A percentile compares a stretch with the other conserved stretches of the same genome.
phyloP scores from a whole-genome alignment of 1,140 invertebrate species.

The Lordiphosa stackelbergi region DNA sequence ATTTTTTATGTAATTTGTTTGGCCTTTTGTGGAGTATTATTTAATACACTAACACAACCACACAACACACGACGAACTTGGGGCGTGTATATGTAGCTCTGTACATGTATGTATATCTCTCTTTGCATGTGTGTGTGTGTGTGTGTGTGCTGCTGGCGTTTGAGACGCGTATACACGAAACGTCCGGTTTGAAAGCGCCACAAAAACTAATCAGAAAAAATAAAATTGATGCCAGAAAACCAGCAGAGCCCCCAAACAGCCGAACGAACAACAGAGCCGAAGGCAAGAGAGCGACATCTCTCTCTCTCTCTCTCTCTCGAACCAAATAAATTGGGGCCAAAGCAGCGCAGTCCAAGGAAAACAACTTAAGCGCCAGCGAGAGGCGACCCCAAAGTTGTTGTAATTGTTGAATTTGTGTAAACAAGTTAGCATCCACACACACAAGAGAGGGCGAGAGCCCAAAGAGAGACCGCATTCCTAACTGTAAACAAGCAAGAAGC shows the following conservation, averaged over 20 bases:
- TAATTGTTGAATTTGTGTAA: conserved; percentile 56
- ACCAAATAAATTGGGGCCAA: conserved; percentile 59
- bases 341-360: conserved; percentile 67
- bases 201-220: conserved; percentile 65
- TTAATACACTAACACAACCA: conserved; percentile 48
- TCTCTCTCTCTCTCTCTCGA: too few species aligned
- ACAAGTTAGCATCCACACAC: conserved; percentile 20
- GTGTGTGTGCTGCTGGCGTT: conserved; percentile 1
- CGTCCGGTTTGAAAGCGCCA: conserved; percentile 64
- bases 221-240: conserved; percentile 25
- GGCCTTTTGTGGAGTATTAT: conserved; percentile 72
- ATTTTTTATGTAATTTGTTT: conserved; percentile 57
- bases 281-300: conserved; percentile 13
- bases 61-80: conserved; percentile 30
- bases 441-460: conserved; percentile 14
- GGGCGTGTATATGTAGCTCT: conserved; percentile 21
- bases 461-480: conserved; percentile 65
- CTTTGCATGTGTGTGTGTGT: conserved; percentile 24
- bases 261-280: conserved; percentile 6
- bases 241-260: conserved; percentile 1
- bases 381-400: conserved; percentile 22
- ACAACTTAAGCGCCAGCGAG: conserved; percentile 47
- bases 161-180: conserved; percentile 46
- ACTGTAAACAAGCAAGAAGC: conserved; percentile 70
- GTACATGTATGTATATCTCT: conserved; percentile 22